These are phyloP conservation scores for Brachyhypopomus gauderio DNA, from an alignment of 2,113 vertebrate species.

Conservation along the genomic window DNA sequence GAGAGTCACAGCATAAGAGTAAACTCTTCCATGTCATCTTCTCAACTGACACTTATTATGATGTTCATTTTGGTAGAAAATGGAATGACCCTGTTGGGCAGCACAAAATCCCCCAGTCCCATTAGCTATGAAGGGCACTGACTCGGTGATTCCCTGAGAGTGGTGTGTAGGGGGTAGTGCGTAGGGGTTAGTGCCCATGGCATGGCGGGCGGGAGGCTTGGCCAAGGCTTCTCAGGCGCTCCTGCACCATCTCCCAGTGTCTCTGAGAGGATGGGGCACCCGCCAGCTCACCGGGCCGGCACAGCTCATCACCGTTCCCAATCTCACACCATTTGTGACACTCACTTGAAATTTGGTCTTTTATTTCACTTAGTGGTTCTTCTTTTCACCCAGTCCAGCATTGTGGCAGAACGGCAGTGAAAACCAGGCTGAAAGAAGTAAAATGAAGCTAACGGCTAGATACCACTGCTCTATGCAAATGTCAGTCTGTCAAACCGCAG, in stretches of 20 bases:
- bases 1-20: no score
- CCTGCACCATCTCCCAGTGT: background rate
- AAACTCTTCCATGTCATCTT: no score
- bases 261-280: conserved; percentile 1
- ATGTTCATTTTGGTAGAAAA: no score
- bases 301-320: conserved; percentile 14
- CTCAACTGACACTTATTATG: no score
- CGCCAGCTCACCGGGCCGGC: background rate
- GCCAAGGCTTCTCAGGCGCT: background rate
- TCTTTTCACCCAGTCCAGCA: background rate
- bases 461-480: background rate
- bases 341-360: conserved; percentile 4
- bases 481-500: background rate
- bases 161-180: no score
- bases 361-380: conserved; percentile 5
- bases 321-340: background rate
- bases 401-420: background rate
- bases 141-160: background rate
- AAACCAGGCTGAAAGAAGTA: background rate
- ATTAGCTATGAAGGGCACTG: no score
- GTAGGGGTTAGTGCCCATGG: background rate
- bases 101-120: no score
- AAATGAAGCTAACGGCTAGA: background rate
- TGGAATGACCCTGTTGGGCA: no score
- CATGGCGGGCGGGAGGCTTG: background rate